Base-by-base conservation (phyloP, 2,113 vertebrate genomes). In the Cygnus atratus region DNA sequence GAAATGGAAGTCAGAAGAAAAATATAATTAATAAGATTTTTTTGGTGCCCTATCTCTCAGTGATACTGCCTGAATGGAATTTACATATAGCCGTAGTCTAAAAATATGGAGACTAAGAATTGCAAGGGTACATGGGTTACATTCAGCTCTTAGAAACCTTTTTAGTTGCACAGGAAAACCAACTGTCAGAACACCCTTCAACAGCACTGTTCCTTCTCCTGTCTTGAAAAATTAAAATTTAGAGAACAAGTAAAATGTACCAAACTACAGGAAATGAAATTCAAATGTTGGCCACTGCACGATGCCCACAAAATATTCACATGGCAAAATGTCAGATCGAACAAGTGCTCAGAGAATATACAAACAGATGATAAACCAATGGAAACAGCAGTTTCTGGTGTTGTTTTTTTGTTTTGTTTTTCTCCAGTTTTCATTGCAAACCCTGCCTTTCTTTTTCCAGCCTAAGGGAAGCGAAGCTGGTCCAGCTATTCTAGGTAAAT, bases 81-180 rank as follows among this genome's bases (percentile, higher is more conserved):
- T 84, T 79, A 92, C 33, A 62, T 86, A 94, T 58, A 66, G 39
- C 71, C 44, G 66, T 16, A 50, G 54, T 59, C 81, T 95, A 87
- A 95, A 95, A 96, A 90, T 81, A 94, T 46, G 70, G 61, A 82
- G 66, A 59, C 63, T 59, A 79, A 76, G 73, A 92, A 90, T 52
- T 92, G 63, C 90, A 91, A 96, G 90, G 76, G 65, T 88, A 83
- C 68, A 58, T 3, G 28, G 77, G 92, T 87, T 90, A 80, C 55
- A 57, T 67, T 72, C 91, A 55, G 67, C 83, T 55, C 77, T 72
- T 57, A 72, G 20, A 92, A 72, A 37, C 43, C 35, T 75, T 43
- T 0, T 17, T 33, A 93, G 54, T 50, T 80, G 58, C 65, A 88
- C 0, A 1, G n/a, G 41, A 82, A 91, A 75, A 52, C 43, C 48